phyloP scores from a whole-genome alignment of 2,797 vertebrate genomes.

The Oreochromis mossambicus region DNA sequence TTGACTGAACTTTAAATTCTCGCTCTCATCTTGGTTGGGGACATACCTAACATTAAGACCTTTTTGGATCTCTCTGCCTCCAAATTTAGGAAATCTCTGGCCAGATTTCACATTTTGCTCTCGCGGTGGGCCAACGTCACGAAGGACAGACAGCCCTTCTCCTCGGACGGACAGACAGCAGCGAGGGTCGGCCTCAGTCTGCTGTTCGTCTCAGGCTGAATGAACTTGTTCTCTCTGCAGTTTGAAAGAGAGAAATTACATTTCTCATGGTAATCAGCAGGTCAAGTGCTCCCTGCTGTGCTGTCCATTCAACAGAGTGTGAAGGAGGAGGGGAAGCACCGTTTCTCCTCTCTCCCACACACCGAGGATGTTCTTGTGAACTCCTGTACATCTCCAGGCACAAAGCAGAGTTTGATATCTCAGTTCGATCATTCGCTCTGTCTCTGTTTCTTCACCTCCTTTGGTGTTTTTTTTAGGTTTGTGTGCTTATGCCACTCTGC shows the following conservation, averaged over 20 bases:
- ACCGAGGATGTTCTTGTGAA: neutral
- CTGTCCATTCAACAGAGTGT: neutral
- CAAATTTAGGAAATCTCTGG: neutral
- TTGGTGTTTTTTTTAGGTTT: slow-evolving; percentile 8
- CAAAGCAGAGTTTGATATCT: neutral
- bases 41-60: neutral
- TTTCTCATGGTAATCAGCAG: neutral
- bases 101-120: neutral
- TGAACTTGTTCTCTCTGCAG: neutral
- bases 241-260: neutral
- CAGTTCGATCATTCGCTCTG: neutral
- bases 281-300: neutral
- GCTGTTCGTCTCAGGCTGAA: neutral
- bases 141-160: neutral
- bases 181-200: neutral
- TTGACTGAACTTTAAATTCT: neutral
- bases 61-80: neutral
- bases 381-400: neutral
- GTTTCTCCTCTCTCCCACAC: neutral
- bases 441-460: neutral
- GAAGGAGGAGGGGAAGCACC: neutral
- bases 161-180: neutral
- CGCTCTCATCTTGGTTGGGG: too few relatives aligned
- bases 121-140: neutral
- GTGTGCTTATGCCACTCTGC: neutral